These are phyloP conservation scores for Rhynchophorus ferrugineus DNA, from an alignment of 1,140 invertebrate genomes.

Conservation along the genomic window DNA sequence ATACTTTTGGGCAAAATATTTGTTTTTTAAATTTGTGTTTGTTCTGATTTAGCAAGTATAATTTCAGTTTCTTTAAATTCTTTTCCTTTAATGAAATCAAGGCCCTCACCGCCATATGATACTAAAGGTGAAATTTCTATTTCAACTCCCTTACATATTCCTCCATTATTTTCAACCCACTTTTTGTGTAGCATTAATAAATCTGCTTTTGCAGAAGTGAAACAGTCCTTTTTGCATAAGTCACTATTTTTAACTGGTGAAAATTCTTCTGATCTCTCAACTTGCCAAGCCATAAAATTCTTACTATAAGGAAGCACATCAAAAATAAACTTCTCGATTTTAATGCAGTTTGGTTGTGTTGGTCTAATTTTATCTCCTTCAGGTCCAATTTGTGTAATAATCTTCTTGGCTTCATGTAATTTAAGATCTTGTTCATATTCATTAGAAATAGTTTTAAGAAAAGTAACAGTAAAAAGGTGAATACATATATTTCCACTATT, in stretches of 20 bases:
- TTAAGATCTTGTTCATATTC: constrained; percentile 64
- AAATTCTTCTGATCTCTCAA: constrained; percentile 86
- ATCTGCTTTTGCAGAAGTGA: constrained; percentile 78
- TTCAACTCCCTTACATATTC: constrained; percentile 58
- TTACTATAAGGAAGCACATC: constrained; percentile 92
- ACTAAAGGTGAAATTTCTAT: constrained; percentile 88
- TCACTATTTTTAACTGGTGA: constrained; percentile 95
- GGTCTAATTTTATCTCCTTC: constrained; percentile 68
- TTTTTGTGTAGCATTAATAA: constrained; percentile 76
- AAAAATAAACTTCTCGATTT: constrained; percentile 99
- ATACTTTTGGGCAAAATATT: too few species aligned
- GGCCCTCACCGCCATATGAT: constrained; percentile 83
- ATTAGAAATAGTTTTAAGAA: constrained; percentile 51
- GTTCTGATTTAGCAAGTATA: background rate
- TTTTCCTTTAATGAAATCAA: constrained; percentile 38
- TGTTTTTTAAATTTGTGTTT: too few species aligned
- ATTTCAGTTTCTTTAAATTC: constrained; percentile 21
- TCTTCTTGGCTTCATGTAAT: constrained; percentile 95
- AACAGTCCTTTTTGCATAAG: constrained; percentile 77
- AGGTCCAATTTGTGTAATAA: constrained; percentile 80
- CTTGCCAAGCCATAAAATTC: constrained; percentile 90
- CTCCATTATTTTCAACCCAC: constrained; percentile 80
- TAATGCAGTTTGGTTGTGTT: constrained; percentile 86
- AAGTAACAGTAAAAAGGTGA: constrained; percentile 89
- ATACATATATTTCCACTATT: constrained; percentile 97